phyloP scores from a whole-genome alignment of 2,113 vertebrate genomes.

The Tympanuchus pallidicinctus region DNA sequence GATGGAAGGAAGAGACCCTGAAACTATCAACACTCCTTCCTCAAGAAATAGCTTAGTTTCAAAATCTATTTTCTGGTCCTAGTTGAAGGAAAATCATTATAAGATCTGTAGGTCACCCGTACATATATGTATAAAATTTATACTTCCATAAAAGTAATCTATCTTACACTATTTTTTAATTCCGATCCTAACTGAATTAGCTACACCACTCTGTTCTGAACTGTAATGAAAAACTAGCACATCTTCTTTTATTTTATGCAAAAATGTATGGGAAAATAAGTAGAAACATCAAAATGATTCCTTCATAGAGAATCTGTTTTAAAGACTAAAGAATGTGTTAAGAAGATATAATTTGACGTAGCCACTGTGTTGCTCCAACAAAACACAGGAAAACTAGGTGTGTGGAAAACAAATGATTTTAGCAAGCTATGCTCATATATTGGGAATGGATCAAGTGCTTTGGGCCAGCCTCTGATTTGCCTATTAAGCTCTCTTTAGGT shows the following conservation, averaged over 20 bases:
- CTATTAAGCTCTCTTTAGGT: neutral
- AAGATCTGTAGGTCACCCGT: neutral
- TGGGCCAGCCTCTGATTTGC: neutral
- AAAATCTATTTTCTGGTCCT: neutral
- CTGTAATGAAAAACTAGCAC: neutral
- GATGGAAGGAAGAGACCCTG: neutral
- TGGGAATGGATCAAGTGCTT: neutral
- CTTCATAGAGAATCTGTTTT: neutral
- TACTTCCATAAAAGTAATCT: neutral
- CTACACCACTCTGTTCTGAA: neutral
- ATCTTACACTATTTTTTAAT: neutral
- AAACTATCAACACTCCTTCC: neutral
- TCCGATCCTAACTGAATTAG: neutral
- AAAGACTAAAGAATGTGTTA: neutral
- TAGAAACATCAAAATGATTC: neutral
- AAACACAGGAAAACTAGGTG: neutral
- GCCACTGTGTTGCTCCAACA: neutral
- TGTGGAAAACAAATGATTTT: neutral
- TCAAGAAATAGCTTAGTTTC: neutral
- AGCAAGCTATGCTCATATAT: accelerated
- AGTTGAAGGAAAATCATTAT: neutral
- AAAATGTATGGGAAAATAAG: neutral
- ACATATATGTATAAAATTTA: neutral
- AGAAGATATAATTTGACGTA: neutral
- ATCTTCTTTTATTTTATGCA: neutral